Percentiles rank a stretch among this genome's conserved stretches.
Evolutionary conservation across 2,888 invertebrate species (phyloP).

Genomic region (Hemistola chrysoprasaria): DNA sequence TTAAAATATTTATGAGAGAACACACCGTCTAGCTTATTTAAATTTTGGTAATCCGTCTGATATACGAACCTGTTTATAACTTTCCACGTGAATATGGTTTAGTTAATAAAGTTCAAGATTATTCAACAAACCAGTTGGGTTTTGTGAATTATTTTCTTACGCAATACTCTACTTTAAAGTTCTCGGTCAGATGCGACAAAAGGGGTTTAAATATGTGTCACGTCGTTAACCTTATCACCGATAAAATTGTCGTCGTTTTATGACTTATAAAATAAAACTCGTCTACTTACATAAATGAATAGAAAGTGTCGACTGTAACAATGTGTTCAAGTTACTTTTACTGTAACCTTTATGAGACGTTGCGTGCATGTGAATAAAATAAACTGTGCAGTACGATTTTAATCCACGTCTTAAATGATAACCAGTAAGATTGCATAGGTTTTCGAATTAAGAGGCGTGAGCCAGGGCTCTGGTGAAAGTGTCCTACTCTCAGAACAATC

Average conservation of each 20-base stretch:
- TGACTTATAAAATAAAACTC: constrained; percentile 35
- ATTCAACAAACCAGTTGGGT: constrained; percentile 5
- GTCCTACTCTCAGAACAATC: constrained; percentile 69
- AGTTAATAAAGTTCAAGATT: constrained; percentile 11
- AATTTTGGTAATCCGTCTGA: constrained; percentile 10
- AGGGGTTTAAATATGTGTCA: constrained; percentile 20
- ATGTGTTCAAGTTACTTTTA: constrained; percentile 48
- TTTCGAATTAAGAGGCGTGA: constrained; percentile 64
- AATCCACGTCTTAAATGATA: constrained; percentile 53
- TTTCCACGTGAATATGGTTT: constrained; percentile 8
- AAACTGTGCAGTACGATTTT: constrained; percentile 57
- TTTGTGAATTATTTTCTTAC: constrained; percentile 22
- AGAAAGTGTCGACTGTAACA: constrained; percentile 68
- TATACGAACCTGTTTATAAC: constrained; percentile 10
- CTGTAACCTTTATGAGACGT: constrained; percentile 61
- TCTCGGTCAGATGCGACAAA: constrained; percentile 37
- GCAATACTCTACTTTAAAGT: constrained; percentile 36
- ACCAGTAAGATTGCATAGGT: constrained; percentile 64
- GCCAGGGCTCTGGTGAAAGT: constrained; percentile 66
- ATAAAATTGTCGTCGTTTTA: constrained; percentile 28
- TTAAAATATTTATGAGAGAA: constrained; percentile 6
- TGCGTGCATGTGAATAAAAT: constrained; percentile 60
- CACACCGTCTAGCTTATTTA: constrained; percentile 1
- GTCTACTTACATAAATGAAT: constrained; percentile 42
- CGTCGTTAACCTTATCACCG: constrained; percentile 29